Evolutionary conservation across 1,140 invertebrate species (phyloP).

Genomic region (Calliopsis andreniformis): DNA sequence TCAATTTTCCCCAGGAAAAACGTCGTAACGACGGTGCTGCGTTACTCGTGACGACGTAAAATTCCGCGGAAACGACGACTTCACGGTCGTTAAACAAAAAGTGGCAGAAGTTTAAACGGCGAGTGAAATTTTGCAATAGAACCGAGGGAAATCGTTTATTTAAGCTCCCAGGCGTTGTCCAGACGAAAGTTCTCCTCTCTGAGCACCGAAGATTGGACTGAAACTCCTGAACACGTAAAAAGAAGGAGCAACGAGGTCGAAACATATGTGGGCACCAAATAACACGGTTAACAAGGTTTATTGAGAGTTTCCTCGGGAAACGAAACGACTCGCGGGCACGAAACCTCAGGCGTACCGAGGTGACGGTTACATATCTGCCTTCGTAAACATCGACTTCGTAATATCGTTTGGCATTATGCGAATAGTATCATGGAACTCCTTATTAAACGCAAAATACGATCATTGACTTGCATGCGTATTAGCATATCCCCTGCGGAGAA

Average conservation of each 20-base stretch:
- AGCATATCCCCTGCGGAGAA: not conserved
- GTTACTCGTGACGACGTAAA: not conserved
- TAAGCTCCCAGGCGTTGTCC: not conserved
- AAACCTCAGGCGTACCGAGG: not conserved
- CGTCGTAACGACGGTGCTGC: not conserved
- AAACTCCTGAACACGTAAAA: conserved; percentile 1
- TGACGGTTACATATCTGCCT: not conserved
- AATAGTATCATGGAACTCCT: conserved; percentile 2
- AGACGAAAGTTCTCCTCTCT: not conserved
- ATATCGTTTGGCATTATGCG: not conserved
- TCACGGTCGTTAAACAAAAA: not conserved
- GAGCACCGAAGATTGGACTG: not conserved
- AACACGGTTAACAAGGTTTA: not conserved
- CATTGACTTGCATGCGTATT: conserved; percentile 20
- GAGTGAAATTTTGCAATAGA: not conserved
- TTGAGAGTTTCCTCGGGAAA: not conserved
- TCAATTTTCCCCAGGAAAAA: not conserved
- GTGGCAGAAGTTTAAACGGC: not conserved
- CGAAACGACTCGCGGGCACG: not conserved
- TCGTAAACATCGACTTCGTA: conserved; percentile 4
- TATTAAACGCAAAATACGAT: conserved; percentile 9
- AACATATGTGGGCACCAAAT: not conserved
- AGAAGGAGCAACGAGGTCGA: not conserved
- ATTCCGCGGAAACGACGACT: not conserved
- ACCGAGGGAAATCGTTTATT: not conserved